Percentiles rank a stretch among this genome's conserved stretches.
Conservation (phyloP, 2,797 vertebrate species). For the Ibycter americanus region DNA sequence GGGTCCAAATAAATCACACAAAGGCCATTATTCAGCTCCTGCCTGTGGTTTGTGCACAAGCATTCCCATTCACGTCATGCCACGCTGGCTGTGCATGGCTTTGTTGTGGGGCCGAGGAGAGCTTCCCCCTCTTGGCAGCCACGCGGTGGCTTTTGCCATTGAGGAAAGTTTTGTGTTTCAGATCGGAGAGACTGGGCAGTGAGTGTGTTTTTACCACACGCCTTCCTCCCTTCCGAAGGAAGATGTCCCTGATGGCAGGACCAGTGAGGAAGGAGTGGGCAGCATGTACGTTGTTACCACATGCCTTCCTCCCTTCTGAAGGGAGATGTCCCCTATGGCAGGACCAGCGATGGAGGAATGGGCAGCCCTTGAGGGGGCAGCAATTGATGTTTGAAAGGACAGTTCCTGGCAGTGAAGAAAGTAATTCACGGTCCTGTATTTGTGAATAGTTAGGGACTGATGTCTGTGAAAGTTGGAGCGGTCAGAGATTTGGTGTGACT, state of each 20-base stretch:
- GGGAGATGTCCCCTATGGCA: accelerated
- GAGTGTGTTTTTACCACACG: accelerated
- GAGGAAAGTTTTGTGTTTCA: neutral
- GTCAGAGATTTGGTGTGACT: neutral
- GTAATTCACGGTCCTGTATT: neutral
- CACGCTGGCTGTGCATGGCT: neutral
- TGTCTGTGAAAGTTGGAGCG: accelerated
- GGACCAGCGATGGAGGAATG: neutral
- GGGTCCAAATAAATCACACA: neutral
- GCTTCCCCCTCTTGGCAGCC: neutral
- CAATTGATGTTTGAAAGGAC: neutral
- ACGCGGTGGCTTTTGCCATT: accelerated
- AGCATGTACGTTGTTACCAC: neutral
- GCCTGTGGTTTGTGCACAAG: neutral
- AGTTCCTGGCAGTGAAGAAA: neutral
- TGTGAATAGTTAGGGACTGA: neutral
- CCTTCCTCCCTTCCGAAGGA: neutral
- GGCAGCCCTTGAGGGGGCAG: neutral
- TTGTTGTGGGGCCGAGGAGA: neutral
- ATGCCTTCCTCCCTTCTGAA: accelerated
- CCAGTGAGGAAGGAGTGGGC: neutral
- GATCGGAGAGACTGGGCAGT: neutral
- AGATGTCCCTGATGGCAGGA: accelerated
- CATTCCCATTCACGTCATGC: neutral
- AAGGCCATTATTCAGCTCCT: neutral